These are phyloP conservation scores for Myotis findleyi DNA, from an alignment of 2,797 vertebrate genomes.

Conservation along the genomic window DNA sequence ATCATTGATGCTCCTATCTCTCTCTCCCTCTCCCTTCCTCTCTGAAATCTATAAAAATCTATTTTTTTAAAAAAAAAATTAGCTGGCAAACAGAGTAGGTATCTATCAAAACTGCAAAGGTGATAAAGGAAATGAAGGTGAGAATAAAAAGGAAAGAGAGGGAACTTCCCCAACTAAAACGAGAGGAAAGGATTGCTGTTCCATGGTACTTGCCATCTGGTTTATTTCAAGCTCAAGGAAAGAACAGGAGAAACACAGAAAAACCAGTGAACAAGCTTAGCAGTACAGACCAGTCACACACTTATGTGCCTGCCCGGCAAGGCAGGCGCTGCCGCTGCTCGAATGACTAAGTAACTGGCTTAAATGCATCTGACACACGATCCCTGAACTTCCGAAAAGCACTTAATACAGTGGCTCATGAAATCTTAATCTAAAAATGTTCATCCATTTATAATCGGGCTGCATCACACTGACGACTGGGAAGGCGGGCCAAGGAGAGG, in stretches of 20 bases:
- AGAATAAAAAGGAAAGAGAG: not conserved
- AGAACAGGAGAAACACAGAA: not conserved
- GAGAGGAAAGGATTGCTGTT: not conserved
- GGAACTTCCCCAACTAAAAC: not conserved
- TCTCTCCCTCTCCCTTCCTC: no score
- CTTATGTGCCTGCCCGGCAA: not conserved
- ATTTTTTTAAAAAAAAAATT: no score
- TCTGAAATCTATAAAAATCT: no score
- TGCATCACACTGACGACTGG: constrained; percentile 55
- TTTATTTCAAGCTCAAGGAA: constrained; percentile 31
- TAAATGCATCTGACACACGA: constrained; percentile 68
- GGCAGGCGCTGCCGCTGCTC: not conserved
- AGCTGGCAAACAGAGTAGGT: not conserved
- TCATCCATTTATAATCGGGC: constrained; percentile 73
- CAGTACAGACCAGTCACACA: not conserved
- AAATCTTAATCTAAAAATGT: constrained; percentile 81
- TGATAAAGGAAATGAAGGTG: not conserved
- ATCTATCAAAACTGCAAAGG: not conserved
- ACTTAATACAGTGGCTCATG: constrained; percentile 78
- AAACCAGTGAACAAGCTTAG: not conserved
- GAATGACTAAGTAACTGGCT: constrained; percentile 70
- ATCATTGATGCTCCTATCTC: no score
- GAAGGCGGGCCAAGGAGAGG: not conserved
- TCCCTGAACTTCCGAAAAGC: constrained; percentile 77
- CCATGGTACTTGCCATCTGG: not conserved